Evolutionary conservation across 2,888 invertebrate genomes (phyloP).

Genomic region (Philereme transversata): DNA sequence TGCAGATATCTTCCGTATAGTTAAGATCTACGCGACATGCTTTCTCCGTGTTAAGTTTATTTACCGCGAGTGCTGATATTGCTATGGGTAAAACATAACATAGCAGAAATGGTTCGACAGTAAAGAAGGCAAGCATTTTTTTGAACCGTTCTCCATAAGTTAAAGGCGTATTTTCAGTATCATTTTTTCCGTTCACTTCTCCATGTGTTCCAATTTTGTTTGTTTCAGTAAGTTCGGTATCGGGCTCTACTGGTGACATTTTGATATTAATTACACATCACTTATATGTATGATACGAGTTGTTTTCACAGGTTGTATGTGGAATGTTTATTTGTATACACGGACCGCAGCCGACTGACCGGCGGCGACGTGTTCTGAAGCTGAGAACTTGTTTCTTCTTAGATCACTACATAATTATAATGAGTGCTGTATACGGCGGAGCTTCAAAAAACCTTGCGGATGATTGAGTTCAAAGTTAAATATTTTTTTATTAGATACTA

Average conservation of each 20-base stretch:
- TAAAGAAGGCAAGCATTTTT: constrained; percentile 66
- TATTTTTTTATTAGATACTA: too few relatives aligned
- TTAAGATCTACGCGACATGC: constrained; percentile 81
- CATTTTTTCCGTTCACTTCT: constrained; percentile 35
- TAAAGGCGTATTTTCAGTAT: constrained; percentile 32
- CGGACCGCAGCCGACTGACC: constrained; percentile 44
- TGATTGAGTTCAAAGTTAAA: constrained; percentile 18
- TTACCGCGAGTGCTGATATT: constrained; percentile 83
- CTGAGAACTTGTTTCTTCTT: constrained; percentile 43
- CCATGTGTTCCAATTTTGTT: constrained; percentile 21
- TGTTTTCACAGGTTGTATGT: constrained; percentile 31
- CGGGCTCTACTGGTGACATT: constrained; percentile 47
- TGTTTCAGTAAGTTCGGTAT: constrained; percentile 39
- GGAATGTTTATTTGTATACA: constrained; percentile 52
- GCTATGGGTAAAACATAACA: constrained; percentile 86
- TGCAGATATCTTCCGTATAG: constrained; percentile 77
- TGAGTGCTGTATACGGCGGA: constrained; percentile 18
- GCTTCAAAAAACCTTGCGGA: constrained; percentile 36
- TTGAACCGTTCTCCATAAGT: constrained; percentile 41
- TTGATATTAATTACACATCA: constrained; percentile 31
- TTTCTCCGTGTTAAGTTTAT: constrained; percentile 82
- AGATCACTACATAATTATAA: constrained; percentile 27
- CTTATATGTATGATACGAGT: constrained; percentile 22
- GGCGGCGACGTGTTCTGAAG: constrained; percentile 31
- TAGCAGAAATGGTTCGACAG: constrained; percentile 87